Percentiles rank a stretch among this genome's conserved stretches.
phyloP scores from a whole-genome alignment of 2,113 vertebrate genomes.

The Gymnogyps californianus region DNA sequence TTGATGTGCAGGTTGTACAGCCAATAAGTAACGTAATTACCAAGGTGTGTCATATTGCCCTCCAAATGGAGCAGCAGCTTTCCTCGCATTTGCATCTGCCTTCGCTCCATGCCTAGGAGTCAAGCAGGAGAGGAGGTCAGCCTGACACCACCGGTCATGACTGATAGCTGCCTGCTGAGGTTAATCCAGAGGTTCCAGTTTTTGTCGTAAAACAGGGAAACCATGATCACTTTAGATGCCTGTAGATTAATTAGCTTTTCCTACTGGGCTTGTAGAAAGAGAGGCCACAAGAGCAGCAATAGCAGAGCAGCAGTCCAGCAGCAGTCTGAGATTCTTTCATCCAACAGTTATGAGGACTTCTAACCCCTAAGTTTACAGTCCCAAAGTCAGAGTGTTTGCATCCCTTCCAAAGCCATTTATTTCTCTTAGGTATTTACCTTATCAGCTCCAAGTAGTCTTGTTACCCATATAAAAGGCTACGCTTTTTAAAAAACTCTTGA shows the following conservation, averaged over 20 bases:
- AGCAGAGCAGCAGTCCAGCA: neutral
- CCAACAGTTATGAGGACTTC: neutral
- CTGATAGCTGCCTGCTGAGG: neutral
- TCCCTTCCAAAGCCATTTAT: neutral
- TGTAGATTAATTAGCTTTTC: neutral
- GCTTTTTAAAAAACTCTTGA: neutral
- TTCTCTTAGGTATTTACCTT: neutral
- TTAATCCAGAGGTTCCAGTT: neutral
- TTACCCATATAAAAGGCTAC: neutral
- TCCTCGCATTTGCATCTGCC: neutral
- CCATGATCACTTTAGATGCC: neutral
- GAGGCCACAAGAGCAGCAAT: neutral
- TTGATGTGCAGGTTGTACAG: neutral
- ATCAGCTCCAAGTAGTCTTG: neutral
- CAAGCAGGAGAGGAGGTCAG: neutral
- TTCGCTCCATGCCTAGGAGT: neutral
- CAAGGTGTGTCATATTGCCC: neutral
- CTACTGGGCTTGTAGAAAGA: neutral
- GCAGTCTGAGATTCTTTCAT: neutral
- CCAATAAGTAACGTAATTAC: neutral
- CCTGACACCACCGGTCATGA: neutral
- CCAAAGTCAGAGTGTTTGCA: neutral
- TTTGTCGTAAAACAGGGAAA: neutral
- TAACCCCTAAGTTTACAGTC: neutral
- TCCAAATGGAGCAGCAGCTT: neutral